These are phyloP conservation scores for Nephrotoma flavescens DNA, from an alignment of 2,888 invertebrate genomes.

Conservation along the genomic window DNA sequence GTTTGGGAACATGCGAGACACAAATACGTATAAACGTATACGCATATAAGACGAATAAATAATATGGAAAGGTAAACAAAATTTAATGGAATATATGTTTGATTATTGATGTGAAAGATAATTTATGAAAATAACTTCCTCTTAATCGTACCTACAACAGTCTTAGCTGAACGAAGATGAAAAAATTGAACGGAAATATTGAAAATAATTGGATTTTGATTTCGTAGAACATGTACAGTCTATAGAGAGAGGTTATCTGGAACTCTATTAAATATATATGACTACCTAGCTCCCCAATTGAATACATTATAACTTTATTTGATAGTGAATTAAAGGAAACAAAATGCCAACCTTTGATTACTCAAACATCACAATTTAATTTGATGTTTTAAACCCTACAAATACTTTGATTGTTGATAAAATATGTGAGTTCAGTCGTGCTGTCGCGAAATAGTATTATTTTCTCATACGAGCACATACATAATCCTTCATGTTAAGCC, in stretches of 20 bases:
- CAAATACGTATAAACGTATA: background rate
- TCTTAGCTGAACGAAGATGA: background rate
- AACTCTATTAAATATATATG: background rate
- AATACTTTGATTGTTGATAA: no score
- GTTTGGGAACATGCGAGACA: background rate
- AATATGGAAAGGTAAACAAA: background rate
- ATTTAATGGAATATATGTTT: background rate
- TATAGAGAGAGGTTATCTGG: background rate
- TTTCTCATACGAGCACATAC: no score
- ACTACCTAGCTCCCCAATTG: background rate
- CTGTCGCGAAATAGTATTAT: no score
- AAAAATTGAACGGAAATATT: background rate
- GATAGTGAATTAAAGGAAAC: background rate
- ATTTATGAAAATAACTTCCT: background rate
- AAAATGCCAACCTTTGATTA: background rate
- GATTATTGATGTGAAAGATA: background rate
- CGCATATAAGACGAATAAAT: background rate
- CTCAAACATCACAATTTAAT: no score
- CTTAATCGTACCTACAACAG: background rate
- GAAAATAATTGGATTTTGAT: background rate
- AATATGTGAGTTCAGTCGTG: no score
- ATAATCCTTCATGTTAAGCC: no score
- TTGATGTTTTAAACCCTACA: no score
- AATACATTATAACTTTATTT: background rate
- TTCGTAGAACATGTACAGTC: background rate